Evolutionary conservation across 2,113 vertebrate species (phyloP).

Genomic region (Todiramphus chloris): DNA sequence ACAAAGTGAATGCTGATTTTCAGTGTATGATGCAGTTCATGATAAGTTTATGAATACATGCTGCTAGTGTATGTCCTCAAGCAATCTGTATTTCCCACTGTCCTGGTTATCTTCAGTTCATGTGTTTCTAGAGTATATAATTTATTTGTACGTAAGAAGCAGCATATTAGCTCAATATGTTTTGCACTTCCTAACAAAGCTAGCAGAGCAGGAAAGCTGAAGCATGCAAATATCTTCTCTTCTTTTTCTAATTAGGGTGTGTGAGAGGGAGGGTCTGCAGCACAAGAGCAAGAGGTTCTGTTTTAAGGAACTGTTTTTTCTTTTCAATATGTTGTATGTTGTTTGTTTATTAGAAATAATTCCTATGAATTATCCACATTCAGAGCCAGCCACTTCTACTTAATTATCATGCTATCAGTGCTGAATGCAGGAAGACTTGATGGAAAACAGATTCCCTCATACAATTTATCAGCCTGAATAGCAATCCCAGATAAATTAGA

Average conservation of each 20-base stretch:
- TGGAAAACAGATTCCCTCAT: constrained; percentile 41
- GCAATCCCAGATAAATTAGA: constrained; percentile 32
- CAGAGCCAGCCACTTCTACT: background rate
- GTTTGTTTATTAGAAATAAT: constrained; percentile 52
- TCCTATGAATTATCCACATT: constrained; percentile 26
- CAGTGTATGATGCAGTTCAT: background rate
- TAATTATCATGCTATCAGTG: constrained; percentile 36
- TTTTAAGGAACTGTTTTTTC: background rate
- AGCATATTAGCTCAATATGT: background rate
- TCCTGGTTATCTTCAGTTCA: background rate
- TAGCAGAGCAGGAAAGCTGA: background rate
- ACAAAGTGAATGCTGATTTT: background rate
- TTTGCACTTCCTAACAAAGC: background rate
- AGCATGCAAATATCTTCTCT: background rate
- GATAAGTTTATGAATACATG: background rate
- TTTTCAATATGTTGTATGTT: background rate
- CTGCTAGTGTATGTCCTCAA: background rate
- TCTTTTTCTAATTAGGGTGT: background rate
- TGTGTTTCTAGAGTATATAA: background rate
- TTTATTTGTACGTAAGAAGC: background rate
- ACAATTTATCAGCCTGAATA: constrained; percentile 20
- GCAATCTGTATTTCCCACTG: background rate
- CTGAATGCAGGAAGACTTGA: background rate
- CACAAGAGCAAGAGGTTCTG: background rate
- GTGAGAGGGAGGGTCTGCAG: background rate